Evolutionary conservation across 2,113 vertebrate species (phyloP), one percentile per base, ranked within the genome.

Genomic region (Riparia riparia): DNA sequence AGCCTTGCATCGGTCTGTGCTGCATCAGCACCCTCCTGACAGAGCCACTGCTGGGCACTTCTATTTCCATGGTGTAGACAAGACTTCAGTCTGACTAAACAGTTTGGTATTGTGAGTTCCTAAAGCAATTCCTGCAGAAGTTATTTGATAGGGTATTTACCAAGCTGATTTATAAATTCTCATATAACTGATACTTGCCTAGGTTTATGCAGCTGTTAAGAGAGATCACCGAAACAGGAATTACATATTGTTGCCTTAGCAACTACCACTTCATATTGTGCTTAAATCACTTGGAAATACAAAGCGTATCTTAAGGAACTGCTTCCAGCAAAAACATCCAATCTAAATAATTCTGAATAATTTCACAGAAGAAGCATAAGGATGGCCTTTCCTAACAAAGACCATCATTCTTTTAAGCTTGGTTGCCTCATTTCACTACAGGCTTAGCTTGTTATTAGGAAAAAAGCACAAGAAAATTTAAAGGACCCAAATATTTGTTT

Each of bases 171-270:
- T 90, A 50, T 77, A 92, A 92, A 85, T 88, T 86, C 88, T 82
- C 76, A 22, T 70, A 39, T 41, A 86, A 31, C 71, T 73, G 60
- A 63, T 86, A 50, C 82, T 95, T 92, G 51, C 71, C 71, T 77
- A 64, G 88, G 71, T 31, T 95, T 70, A 73, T 66, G 93, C 92
- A 95, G 92, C 92, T 95, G 88, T 90, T 93, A 25, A 32, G 49
- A 84, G 77, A 91, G 86, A 91, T 93, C 88, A 81, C 60, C 1
- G 29, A 60, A 71, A 92, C 37, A 60, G 61, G 76, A 86, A 83
- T 60, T 81, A 58, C 80, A 51, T 83, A 53, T 89, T 81, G 95
- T 97, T 97, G 90, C 93, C 95, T 64, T 97, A 89, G 96, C 93
- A 97, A 97, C 95, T 93, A 87, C 85, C 68, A 60, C 85, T 96